Base-by-base conservation (phyloP, 2,797 vertebrate species). In the Poeciliopsis turneri region DNA sequence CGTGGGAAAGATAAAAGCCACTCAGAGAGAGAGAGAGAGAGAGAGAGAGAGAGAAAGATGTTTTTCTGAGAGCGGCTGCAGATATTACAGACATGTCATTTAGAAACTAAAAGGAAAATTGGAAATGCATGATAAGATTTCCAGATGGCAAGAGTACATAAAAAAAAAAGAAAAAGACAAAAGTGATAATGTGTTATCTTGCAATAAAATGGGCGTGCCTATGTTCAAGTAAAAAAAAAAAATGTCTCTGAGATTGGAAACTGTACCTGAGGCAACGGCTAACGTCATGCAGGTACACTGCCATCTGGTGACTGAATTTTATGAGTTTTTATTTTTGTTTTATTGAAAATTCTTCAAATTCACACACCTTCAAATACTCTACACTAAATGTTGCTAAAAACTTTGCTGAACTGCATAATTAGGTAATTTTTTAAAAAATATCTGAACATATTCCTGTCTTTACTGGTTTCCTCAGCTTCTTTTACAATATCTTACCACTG, bases 1-100 rank as follows among this genome's bases (percentile, higher is more conserved):
- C 64, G 71, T 84, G 78, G 78, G 83, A 90, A 84, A 88, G 87
- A 89, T 88, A 92, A 92, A 88, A 88, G 89, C 79, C 78, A 49
- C 55, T 72, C 79, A 88, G 79, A 80, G 77, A 87, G 78, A 80
- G 72, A 79, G 49, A 68, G 33, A 76, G 36, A 46, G 33, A 23
- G 20, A 3, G 0, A 49, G 46, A 13, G 1, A 73, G 30, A 76
- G 46, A 49, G 39, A 20, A 36, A 39, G 0, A 41, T 15, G 1
- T 55, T 25, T 13, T 36, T 53, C 43, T 73, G 18, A 74, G 69
- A 76, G 33, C 15, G 75, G 74, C 20, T 75, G 28, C 51, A 33
- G 33, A 74, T 80, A 79, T 78, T 11, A 51, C 66, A 30, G 28
- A 47, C 49, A 68, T 41, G 64, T 4, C 39, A n/a, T 68, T 43